Percentiles rank a stretch among this genome's conserved stretches.
phyloP scores from a whole-genome alignment of 2,888 invertebrate genomes.

The Drosophila peninsularis region DNA sequence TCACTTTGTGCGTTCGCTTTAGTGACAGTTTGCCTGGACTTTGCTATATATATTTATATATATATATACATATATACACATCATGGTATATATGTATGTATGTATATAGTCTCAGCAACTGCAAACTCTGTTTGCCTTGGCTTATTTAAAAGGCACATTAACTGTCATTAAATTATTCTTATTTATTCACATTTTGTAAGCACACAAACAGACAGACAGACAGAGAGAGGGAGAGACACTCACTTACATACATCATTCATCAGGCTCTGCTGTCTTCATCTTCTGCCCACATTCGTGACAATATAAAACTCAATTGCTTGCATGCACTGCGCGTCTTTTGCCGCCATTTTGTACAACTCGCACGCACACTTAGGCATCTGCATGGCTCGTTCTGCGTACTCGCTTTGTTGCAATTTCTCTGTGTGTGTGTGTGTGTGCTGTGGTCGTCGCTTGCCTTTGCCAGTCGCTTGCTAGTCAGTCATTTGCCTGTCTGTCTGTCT shows the following conservation, averaged over 20 bases:
- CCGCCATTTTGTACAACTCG: constrained; percentile 52
- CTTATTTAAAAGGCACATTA: constrained; percentile 49
- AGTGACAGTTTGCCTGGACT: constrained; percentile 6
- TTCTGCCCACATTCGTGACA: constrained; percentile 43
- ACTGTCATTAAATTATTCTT: constrained; percentile 66
- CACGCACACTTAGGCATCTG: constrained; percentile 56
- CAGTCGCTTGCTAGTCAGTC: constrained; percentile 71
- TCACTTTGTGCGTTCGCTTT: constrained; percentile 6
- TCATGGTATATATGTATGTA: neutral
- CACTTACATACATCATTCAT: constrained; percentile 48
- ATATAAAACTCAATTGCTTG: constrained; percentile 66
- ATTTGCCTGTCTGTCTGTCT: constrained; percentile 58
- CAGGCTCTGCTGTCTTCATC: constrained; percentile 40
- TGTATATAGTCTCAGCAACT: neutral
- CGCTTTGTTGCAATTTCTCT: constrained; percentile 28
- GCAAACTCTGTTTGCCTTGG: constrained; percentile 13
- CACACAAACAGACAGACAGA: constrained; percentile 6
- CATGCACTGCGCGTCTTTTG: constrained; percentile 57
- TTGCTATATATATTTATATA: neutral
- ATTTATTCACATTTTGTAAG: constrained; percentile 42
- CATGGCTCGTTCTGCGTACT: constrained; percentile 37
- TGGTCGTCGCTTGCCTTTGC: constrained; percentile 53
- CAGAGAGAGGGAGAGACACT: neutral
- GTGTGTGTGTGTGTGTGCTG: constrained; percentile 25
- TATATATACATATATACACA: neutral